phyloP scores from a whole-genome alignment of 1,140 invertebrate species.

The Polyergus mexicanus region DNA sequence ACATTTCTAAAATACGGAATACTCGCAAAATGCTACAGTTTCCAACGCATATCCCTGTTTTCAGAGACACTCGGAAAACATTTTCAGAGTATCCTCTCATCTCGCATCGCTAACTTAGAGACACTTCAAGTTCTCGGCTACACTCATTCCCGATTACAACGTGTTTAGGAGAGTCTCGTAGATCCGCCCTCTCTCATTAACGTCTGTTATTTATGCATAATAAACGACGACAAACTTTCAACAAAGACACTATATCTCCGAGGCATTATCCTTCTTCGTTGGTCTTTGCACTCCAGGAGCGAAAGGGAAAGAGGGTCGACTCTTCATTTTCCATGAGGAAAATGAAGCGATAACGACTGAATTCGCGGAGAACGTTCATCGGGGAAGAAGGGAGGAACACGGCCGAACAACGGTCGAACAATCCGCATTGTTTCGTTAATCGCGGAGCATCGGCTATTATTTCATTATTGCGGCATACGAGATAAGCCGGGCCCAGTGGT shows the following conservation, averaged over 20 bases:
- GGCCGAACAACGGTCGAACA: conserved; percentile 9
- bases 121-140: conserved; percentile 47
- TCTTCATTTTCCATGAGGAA: conserved; percentile 51
- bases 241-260: conserved; percentile 43
- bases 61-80: not conserved
- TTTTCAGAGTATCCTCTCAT: conserved; percentile 43
- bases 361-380: not conserved
- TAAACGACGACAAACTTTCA: conserved; percentile 53
- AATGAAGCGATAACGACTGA: conserved; percentile 49
- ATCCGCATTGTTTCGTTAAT: conserved; percentile 59
- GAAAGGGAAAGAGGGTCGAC: not conserved
- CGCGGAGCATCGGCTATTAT: conserved; percentile 59
- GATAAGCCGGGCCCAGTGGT: conserved; percentile 13
- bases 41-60: not conserved
- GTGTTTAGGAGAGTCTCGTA: conserved; percentile 9
- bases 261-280: conserved; percentile 47
- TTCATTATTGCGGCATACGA: conserved; percentile 56
- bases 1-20: not conserved
- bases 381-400: conserved; percentile 11
- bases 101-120: conserved; percentile 34
- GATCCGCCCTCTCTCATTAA: conserved; percentile 43
- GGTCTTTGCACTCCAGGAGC: conserved; percentile 2
- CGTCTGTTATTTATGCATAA: conserved; percentile 60
- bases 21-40: not conserved
- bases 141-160: conserved; percentile 56